These are phyloP conservation scores for Porites lutea DNA, from an alignment of 64 coral and sea anemone species.

Conservation along the genomic window DNA sequence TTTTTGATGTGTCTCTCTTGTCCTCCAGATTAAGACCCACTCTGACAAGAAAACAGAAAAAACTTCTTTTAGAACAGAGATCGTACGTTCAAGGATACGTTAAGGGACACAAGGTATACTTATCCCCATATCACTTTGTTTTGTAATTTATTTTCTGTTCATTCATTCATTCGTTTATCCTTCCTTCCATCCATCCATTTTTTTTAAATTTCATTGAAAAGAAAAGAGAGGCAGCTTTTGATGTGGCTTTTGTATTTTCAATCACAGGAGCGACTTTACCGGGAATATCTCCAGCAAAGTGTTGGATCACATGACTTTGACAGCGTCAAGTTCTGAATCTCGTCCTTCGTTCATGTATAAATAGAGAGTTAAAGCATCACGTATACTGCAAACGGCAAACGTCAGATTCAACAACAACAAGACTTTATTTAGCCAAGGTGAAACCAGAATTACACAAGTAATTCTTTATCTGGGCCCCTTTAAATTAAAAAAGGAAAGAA, in stretches of 20 bases:
- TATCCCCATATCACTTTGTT: too few relatives aligned
- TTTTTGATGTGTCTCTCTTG: neutral
- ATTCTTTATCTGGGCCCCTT: too few relatives aligned
- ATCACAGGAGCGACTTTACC: slow-evolving; percentile 92
- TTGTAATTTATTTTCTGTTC: too few relatives aligned
- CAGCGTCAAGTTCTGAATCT: neutral
- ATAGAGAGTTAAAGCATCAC: too few relatives aligned
- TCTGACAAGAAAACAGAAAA: slow-evolving; percentile 92
- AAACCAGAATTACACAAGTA: too few relatives aligned
- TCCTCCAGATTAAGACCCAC: slow-evolving; percentile 85
- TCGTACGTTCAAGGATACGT: slow-evolving; percentile 86
- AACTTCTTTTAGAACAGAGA: slow-evolving; percentile 75
- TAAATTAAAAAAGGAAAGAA: too few relatives aligned
- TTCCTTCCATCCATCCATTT: too few relatives aligned
- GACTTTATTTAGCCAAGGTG: too few relatives aligned
- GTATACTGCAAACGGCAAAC: too few relatives aligned
- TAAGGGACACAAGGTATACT: slow-evolving; percentile 91
- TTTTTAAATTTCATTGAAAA: too few relatives aligned
- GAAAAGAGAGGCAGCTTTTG: neutral
- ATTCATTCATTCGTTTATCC: too few relatives aligned
- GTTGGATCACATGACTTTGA: slow-evolving; percentile 89
- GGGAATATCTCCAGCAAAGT: slow-evolving; percentile 96
- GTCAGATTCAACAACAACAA: too few relatives aligned
- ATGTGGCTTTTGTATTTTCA: neutral
- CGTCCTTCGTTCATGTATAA: neutral